Base-by-base conservation (phyloP, 2,113 vertebrate species). In the Nothocercus nigrocapillus region DNA sequence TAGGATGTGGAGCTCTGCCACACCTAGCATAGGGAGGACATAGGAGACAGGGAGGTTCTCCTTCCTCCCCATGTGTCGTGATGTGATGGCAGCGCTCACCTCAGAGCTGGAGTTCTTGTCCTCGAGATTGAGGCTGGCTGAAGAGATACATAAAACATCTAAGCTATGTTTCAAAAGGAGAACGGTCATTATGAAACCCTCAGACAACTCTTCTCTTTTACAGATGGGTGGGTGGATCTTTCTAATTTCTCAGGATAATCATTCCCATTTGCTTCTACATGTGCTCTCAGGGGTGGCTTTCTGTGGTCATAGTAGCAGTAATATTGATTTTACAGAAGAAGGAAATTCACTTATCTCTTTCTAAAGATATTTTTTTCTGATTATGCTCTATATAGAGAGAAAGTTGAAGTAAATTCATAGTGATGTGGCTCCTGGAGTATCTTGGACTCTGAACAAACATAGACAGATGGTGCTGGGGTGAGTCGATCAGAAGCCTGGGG, bases 381-480 rank as follows among this genome's bases (percentile, higher is more conserved):
- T 59, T 88, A n/a, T 49, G 12, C 42, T 93, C 77, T 58, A 6
- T 64, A n/a, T 44, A 49, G 42, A 83, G 68, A 54, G 49, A 81
- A 81, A 81, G 76, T 24, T 88, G 82, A 95, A 88, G 61, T 83
- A 92, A 93, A 95, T 94, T 90, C 51, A 6, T 82, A 92, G 94
- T 84, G 81, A 92, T 96, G 62, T 92, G 81, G 34, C 66, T 96
- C 91, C 70, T 90, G 83, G 74, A 93, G 84, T 90, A 94, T 94
- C 89, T 94, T 96, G 94, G 96, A 91, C 86, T 79, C 44, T 79
- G 84, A 92, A 73, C 91, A 97, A 94, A 93, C 74, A 93, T 53
- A 91, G 89, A 94, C 96, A 97, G 95, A 96, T 97, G 96, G 96
- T 93, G 81, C 45, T 84, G 77, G 95, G 85, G 94, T 82, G 94